Evolutionary conservation across 2,113 vertebrate genomes (phyloP).

Genomic region (Canis aureus): DNA sequence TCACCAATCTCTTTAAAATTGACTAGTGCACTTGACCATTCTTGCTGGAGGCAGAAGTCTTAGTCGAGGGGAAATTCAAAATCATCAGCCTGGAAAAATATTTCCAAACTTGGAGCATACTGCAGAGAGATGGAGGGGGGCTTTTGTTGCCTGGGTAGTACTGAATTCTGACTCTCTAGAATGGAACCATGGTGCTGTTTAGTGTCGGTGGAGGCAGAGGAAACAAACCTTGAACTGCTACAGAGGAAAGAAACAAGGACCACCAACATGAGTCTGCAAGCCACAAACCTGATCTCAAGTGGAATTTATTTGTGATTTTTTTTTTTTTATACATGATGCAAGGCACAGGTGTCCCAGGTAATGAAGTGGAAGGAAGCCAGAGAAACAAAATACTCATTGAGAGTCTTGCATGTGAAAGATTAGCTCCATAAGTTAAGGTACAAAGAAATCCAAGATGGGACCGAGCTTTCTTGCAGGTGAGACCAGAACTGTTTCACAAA

Average conservation of each 20-base stretch:
- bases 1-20: neutral
- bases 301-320: neutral
- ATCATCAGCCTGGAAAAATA: conserved; percentile 3
- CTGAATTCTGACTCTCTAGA: neutral
- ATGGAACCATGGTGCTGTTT: neutral
- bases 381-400: neutral
- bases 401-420: neutral
- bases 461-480: neutral
- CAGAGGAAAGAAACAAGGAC: neutral
- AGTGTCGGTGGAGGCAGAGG: neutral
- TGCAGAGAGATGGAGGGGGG: neutral
- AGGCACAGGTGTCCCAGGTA: neutral
- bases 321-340: neutral
- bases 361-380: conserved; percentile 4
- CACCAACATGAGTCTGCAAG: neutral
- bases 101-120: neutral
- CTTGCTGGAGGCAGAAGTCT: neutral
- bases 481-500: neutral
- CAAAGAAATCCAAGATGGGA: neutral
- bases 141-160: neutral
- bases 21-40: neutral
- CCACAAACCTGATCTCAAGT: neutral
- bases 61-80: neutral
- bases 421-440: neutral
- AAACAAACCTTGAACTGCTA: neutral